Evolutionary conservation across 2,113 vertebrate genomes (phyloP).

Genomic region (Oceanites oceanicus): DNA sequence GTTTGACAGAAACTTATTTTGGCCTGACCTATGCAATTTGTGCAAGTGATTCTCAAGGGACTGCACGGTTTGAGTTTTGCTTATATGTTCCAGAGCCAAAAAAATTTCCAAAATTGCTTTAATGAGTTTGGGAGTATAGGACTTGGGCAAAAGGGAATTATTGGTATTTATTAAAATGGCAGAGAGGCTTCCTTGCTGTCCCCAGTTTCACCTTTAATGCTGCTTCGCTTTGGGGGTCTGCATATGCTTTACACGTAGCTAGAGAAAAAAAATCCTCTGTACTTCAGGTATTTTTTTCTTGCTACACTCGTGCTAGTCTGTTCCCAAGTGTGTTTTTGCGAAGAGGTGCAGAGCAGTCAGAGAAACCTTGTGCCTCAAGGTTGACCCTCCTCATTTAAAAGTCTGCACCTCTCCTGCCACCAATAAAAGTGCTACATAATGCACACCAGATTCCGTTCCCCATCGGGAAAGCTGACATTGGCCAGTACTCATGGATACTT

Average conservation of each 20-base stretch:
- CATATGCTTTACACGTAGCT: not conserved
- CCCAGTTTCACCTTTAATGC: slow-evolving; percentile 47
- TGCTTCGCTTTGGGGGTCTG: not conserved
- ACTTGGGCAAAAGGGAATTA: slow-evolving; percentile 63
- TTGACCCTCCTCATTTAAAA: not conserved
- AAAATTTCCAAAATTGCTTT: slow-evolving; percentile 67
- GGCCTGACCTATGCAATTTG: slow-evolving; percentile 64
- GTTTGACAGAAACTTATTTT: slow-evolving; percentile 75
- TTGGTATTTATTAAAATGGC: slow-evolving; percentile 74
- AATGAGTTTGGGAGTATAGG: slow-evolving; percentile 71
- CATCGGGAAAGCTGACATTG: not conserved
- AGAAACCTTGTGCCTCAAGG: not conserved
- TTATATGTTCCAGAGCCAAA: slow-evolving; percentile 58
- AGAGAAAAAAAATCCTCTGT: not conserved
- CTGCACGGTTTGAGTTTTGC: slow-evolving; percentile 52
- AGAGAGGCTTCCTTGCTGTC: slow-evolving; percentile 66
- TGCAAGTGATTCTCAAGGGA: slow-evolving; percentile 61
- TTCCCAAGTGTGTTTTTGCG: not conserved
- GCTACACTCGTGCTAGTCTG: not conserved
- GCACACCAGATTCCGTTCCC: not conserved
- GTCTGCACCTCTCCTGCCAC: not conserved
- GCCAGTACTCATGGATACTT: not conserved
- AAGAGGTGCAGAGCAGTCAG: not conserved
- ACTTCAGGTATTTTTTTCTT: not conserved
- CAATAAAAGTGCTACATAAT: not conserved